phyloP scores from a whole-genome alignment of 2,113 vertebrate genomes.

The Rissa tridactyla region DNA sequence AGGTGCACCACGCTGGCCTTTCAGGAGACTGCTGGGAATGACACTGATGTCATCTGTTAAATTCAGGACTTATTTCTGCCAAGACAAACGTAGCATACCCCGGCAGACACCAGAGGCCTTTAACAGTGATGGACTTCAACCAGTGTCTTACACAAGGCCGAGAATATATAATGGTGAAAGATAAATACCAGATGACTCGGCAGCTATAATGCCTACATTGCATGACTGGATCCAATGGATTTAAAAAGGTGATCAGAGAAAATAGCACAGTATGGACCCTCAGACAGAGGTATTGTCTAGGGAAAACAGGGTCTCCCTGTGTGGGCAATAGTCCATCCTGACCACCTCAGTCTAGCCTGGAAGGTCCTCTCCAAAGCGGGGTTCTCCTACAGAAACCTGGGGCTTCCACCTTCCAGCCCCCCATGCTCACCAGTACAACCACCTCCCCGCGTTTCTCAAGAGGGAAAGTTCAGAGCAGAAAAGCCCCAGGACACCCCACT shows the following conservation, averaged over 20 bases:
- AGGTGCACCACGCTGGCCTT: not conserved
- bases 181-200: not conserved
- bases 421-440: not conserved
- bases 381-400: not conserved
- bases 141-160: not conserved
- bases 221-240: fast-evolving
- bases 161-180: fast-evolving
- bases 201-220: not conserved
- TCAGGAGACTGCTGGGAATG: not conserved
- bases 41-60: not conserved
- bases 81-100: not conserved
- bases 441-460: not conserved
- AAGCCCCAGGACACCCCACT: not conserved
- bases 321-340: not conserved
- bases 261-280: not conserved
- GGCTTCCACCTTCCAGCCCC: not conserved
- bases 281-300: not conserved
- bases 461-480: not conserved
- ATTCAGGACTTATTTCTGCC: not conserved
- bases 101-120: not conserved
- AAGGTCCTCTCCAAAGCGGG: not conserved
- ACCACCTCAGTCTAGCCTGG: not conserved
- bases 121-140: not conserved
- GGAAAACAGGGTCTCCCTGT: not conserved
- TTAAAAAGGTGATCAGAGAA: not conserved